A percentile compares a stretch with the other conserved stretches of the same genome.
Conservation (phyloP, 2,113 vertebrate genomes). For the Patagioenas fasciata region DNA sequence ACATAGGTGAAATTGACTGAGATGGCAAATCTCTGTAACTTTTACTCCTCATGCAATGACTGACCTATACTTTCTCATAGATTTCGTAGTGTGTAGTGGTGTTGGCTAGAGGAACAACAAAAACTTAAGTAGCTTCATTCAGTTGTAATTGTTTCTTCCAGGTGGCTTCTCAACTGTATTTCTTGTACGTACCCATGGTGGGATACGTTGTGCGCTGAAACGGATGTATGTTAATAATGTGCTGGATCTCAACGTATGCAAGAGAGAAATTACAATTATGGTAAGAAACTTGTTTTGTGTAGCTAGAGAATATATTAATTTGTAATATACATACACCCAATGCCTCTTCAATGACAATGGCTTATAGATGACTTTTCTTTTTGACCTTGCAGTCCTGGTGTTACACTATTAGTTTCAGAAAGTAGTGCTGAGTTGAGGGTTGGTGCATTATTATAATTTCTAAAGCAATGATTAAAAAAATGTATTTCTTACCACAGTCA, state of each 20-base stretch:
- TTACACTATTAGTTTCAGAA: not conserved
- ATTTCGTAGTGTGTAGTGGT: rapidly evolving
- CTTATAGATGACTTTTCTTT: not conserved
- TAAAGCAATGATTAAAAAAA: not conserved
- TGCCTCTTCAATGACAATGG: rapidly evolving
- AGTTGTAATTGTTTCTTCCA: slow-evolving; percentile 11
- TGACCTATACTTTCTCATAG: rapidly evolving
- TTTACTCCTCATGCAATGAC: rapidly evolving
- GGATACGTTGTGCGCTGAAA: slow-evolving; percentile 90
- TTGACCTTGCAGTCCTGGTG: not conserved
- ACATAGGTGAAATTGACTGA: not conserved
- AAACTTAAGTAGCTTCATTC: not conserved
- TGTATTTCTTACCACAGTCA: rapidly evolving
- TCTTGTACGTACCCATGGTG: slow-evolving; percentile 88
- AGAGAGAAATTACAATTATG: slow-evolving; percentile 97
- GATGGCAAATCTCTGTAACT: rapidly evolving
- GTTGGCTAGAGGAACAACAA: not conserved
- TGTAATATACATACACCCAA: rapidly evolving
- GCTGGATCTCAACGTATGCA: slow-evolving; percentile 91
- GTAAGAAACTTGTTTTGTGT: slow-evolving; percentile 71
- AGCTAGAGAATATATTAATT: not conserved
- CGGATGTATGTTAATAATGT: slow-evolving; percentile 96
- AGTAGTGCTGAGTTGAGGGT: no score
- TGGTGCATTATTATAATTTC: rapidly evolving
- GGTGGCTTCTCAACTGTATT: slow-evolving; percentile 98